Evolutionary conservation across 1,140 invertebrate species (phyloP).

Genomic region (Schlechtendalia chinensis): DNA sequence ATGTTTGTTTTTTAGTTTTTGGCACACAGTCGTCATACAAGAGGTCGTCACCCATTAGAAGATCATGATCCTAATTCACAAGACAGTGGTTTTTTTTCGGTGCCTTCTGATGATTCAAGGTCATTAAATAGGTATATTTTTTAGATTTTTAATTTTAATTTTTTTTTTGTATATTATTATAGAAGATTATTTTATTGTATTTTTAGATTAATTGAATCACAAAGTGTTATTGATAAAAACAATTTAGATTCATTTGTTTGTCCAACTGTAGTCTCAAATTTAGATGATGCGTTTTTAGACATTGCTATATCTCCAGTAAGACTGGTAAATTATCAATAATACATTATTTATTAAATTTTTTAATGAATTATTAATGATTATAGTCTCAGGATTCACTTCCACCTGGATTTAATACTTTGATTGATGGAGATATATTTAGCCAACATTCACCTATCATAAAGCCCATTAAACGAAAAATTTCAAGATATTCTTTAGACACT

Average conservation of each 20-base stretch:
- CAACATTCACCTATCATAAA: constrained; percentile 35
- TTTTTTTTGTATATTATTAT: neutral
- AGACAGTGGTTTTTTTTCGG: constrained; percentile 62
- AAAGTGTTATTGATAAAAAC: neutral
- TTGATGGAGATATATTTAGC: constrained; percentile 37
- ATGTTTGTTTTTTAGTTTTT: constrained; percentile 40
- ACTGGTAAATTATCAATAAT: constrained; percentile 33
- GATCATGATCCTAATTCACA: constrained; percentile 61
- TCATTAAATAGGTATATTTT: constrained; percentile 24
- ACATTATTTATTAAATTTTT: neutral
- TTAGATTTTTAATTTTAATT: neutral
- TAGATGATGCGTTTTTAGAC: constrained; percentile 22
- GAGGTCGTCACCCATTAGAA: constrained; percentile 52
- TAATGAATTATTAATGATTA: neutral
- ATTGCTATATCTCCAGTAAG: constrained; percentile 36
- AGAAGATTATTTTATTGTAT: neutral
- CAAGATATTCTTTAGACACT: constrained; percentile 5
- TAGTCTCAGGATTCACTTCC: constrained; percentile 42
- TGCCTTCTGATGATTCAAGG: constrained; percentile 52
- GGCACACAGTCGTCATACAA: constrained; percentile 2
- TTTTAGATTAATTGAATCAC: constrained; percentile 16
- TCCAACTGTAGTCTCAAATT: neutral
- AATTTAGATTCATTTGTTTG: neutral
- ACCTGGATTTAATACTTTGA: constrained; percentile 17
- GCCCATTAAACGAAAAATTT: constrained; percentile 15